Percentiles rank a stretch among this genome's conserved stretches.
Conservation (phyloP, 2,888 invertebrate species). For the Ophion slaviceki region DNA sequence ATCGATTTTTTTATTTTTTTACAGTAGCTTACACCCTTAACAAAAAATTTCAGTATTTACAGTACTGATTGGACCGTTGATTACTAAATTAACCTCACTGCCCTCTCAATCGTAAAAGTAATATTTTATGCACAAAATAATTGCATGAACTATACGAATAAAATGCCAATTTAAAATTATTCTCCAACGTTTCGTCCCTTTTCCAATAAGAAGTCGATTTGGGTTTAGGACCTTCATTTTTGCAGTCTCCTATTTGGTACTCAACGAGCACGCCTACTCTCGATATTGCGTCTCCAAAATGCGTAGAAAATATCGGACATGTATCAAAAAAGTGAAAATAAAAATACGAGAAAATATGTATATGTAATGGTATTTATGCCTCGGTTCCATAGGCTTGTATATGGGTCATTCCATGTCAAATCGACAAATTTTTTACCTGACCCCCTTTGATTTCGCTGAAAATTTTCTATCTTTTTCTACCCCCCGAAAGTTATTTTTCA, state of each 20-base stretch:
- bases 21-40: no score
- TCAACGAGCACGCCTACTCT: slow-evolving; percentile 2
- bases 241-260: background rate
- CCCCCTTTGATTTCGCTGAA: no score
- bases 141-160: background rate
- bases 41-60: no score
- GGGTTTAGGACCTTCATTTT: background rate
- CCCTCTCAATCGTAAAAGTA: background rate
- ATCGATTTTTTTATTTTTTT: no score
- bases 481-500: no score
- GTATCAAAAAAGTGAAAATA: slow-evolving; percentile 3
- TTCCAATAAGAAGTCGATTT: background rate
- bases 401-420: no score
- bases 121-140: background rate
- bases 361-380: slow-evolving; percentile 34
- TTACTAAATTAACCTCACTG: background rate
- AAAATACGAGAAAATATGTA: slow-evolving; percentile 11
- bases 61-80: background rate
- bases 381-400: slow-evolving; percentile 2
- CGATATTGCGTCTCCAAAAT: slow-evolving; percentile 7
- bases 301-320: slow-evolving; percentile 37
- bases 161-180: background rate
- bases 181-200: background rate
- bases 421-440: no score
- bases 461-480: no score